Conservation (phyloP, 2,113 vertebrate species). For the Casuarius casuarius region DNA sequence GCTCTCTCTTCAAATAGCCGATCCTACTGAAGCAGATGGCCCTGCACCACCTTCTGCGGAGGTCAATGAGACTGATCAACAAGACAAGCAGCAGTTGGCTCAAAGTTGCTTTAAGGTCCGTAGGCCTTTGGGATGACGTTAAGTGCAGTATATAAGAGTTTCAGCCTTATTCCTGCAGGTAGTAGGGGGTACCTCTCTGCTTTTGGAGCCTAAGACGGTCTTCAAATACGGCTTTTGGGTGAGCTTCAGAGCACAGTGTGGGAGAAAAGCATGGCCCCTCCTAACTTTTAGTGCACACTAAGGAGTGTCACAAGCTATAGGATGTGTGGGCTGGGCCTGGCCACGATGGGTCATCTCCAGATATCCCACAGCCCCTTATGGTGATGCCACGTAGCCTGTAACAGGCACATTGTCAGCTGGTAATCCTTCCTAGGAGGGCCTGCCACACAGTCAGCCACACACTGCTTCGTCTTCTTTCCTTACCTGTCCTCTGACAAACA, state of each 20-base stretch:
- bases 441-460: background rate
- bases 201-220: background rate
- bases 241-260: background rate
- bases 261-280: background rate
- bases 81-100: background rate
- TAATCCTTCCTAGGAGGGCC: background rate
- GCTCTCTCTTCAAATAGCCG: background rate
- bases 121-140: background rate
- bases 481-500: background rate
- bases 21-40: background rate
- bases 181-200: background rate
- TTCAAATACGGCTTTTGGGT: background rate
- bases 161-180: background rate
- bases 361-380: background rate
- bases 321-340: background rate
- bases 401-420: background rate
- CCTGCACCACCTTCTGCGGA: background rate
- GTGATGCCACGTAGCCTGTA: background rate
- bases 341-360: fast-evolving
- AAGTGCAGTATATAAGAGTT: background rate
- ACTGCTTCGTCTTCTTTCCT: background rate
- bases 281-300: background rate
- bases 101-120: background rate
- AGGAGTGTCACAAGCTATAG: background rate
- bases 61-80: background rate